A percentile compares a stretch with the other conserved stretches of the same genome.
Evolutionary conservation across 2,797 vertebrate species (phyloP).

Genomic region (Myripristis jacobus): DNA sequence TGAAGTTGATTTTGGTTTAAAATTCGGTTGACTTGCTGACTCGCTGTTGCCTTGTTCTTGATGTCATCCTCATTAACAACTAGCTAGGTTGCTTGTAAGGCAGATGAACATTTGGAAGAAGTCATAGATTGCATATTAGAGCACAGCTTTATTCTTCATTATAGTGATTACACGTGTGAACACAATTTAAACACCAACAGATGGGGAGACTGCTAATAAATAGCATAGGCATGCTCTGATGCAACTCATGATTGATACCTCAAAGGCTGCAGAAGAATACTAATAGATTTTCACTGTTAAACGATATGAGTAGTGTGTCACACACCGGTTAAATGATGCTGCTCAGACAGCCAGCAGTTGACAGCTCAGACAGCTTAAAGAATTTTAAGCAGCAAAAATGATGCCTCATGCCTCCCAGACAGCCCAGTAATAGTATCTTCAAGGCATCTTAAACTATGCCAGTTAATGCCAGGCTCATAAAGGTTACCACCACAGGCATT

Average conservation of each 20-base stretch:
- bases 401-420: too few relatives aligned
- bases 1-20: too few relatives aligned
- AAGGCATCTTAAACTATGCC: too few relatives aligned
- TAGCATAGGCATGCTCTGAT: conserved; percentile 16
- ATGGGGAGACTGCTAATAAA: conserved; percentile 31
- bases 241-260: conserved; percentile 31
- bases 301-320: conserved; percentile 24
- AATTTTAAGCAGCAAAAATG: too few relatives aligned
- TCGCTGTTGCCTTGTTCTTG: too few relatives aligned
- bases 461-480: neutral
- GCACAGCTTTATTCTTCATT: conserved; percentile 5
- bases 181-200: conserved; percentile 31
- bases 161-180: conserved; percentile 29
- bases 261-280: conserved; percentile 27
- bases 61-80: neutral
- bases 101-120: neutral
- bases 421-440: too few relatives aligned
- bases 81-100: neutral
- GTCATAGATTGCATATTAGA: neutral
- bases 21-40: too few relatives aligned
- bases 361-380: neutral
- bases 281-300: conserved; percentile 27
- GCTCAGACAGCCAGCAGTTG: conserved; percentile 10
- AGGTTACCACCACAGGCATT: too few relatives aligned
- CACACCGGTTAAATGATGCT: conserved; percentile 30